Conservation (phyloP, 2,888 invertebrate species). For the Diarsia dahlii region DNA sequence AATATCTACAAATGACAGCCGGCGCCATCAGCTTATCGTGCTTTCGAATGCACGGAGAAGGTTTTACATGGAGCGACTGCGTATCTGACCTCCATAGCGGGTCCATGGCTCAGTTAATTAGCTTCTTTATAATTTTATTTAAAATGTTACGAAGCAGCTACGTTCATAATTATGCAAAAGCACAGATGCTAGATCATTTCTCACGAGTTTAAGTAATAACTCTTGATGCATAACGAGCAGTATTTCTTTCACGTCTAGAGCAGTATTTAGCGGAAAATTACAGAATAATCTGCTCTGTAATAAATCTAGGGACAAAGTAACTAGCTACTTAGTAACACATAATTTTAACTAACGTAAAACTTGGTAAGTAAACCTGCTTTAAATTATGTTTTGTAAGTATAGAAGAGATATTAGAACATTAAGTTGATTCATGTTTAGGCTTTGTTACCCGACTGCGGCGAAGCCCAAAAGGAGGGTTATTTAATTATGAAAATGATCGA, state of each 20-base stretch:
- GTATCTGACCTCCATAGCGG: background rate
- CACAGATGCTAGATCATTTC: conserved; percentile 49
- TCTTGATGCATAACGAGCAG: conserved; percentile 30
- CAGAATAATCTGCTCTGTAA: conserved; percentile 37
- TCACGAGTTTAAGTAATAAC: conserved; percentile 48
- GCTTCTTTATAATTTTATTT: background rate
- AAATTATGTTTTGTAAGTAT: conserved; percentile 43
- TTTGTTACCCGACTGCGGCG: too few species aligned
- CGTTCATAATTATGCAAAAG: conserved; percentile 24
- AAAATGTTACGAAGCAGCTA: background rate
- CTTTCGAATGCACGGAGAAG: too few species aligned
- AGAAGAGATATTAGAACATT: conserved; percentile 49
- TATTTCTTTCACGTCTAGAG: conserved; percentile 45
- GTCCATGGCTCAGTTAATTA: too few species aligned
- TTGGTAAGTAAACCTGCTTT: conserved; percentile 40
- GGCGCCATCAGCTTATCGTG: too few species aligned
- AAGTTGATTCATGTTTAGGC: background rate
- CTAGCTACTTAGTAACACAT: conserved; percentile 42
- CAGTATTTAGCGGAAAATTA: conserved; percentile 50
- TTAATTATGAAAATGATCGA: too few species aligned
- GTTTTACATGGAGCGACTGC: too few species aligned
- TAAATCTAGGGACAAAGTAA: conserved; percentile 41
- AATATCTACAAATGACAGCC: too few species aligned
- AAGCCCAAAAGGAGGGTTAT: too few species aligned
- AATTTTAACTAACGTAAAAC: conserved; percentile 42